Evolutionary conservation across 2,113 vertebrate genomes (phyloP).

Genomic region (Mirza zaza): DNA sequence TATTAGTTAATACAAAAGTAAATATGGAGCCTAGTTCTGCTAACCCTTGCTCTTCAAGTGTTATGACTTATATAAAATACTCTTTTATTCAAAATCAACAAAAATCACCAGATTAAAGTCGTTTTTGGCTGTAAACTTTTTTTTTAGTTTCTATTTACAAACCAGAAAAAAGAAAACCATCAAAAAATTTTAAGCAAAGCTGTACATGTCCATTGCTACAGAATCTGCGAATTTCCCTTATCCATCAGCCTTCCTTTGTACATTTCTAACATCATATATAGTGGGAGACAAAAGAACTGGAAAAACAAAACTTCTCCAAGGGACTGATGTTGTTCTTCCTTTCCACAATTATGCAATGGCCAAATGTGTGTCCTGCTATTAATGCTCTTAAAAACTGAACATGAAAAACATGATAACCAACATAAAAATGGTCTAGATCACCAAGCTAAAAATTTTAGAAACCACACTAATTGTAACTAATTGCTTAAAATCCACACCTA

Average conservation of each 20-base stretch:
- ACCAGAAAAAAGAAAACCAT: background rate
- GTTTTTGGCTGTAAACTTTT: background rate
- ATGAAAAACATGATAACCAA: background rate
- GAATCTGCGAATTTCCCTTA: background rate
- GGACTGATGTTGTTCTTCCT: background rate
- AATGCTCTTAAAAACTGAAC: background rate
- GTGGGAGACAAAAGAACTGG: background rate
- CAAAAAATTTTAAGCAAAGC: background rate
- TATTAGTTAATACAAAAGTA: background rate
- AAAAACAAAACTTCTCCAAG: background rate
- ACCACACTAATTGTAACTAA: background rate
- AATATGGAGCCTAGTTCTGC: background rate
- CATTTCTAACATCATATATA: background rate
- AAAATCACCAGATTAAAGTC: background rate
- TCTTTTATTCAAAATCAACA: background rate
- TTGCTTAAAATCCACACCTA: background rate
- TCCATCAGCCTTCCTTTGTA: background rate
- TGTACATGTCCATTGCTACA: background rate
- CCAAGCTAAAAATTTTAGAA: background rate
- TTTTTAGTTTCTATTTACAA: background rate
- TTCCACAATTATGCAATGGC: background rate
- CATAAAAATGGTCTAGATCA: background rate
- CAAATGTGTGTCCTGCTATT: background rate
- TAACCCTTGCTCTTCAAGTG: background rate
- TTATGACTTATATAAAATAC: background rate